A percentile compares a stretch with the other conserved stretches of the same genome.
Conservation (phyloP, 2,113 vertebrate species). For the Circaetus cinerascens region DNA sequence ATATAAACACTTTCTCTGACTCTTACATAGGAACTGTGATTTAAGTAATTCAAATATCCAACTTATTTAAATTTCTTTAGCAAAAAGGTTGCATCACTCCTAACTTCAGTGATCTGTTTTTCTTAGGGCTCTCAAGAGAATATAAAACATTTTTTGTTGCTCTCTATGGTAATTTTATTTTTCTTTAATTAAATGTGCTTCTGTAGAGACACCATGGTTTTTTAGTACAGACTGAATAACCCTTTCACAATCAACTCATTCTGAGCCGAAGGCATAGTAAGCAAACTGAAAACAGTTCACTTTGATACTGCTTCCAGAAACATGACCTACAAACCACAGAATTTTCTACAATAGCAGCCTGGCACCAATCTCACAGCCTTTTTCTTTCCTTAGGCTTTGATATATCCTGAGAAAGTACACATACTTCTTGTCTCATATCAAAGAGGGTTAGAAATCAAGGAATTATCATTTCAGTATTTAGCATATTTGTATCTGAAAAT, state of each 20-base stretch:
- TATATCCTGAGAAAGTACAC: neutral
- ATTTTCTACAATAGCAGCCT: neutral
- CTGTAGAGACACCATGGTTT: neutral
- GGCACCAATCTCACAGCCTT: neutral
- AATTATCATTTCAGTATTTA: neutral
- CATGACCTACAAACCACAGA: neutral
- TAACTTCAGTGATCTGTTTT: neutral
- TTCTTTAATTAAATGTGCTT: neutral
- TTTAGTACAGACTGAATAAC: neutral
- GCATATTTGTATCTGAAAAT: neutral
- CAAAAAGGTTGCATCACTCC: neutral
- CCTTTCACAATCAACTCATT: neutral
- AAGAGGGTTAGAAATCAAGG: neutral
- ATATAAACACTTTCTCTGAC: neutral
- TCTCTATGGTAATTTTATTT: neutral
- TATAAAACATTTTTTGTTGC: neutral
- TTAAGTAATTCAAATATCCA: neutral
- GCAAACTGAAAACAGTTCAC: neutral
- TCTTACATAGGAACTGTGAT: neutral
- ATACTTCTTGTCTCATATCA: neutral
- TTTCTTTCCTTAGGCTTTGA: neutral
- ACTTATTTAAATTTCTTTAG: neutral
- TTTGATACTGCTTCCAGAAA: conserved; percentile 30
- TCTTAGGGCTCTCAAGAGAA: neutral
- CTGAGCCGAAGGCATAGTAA: neutral